phyloP scores from a whole-genome alignment of 1,140 invertebrate genomes.

The Papilio polyxenes region DNA sequence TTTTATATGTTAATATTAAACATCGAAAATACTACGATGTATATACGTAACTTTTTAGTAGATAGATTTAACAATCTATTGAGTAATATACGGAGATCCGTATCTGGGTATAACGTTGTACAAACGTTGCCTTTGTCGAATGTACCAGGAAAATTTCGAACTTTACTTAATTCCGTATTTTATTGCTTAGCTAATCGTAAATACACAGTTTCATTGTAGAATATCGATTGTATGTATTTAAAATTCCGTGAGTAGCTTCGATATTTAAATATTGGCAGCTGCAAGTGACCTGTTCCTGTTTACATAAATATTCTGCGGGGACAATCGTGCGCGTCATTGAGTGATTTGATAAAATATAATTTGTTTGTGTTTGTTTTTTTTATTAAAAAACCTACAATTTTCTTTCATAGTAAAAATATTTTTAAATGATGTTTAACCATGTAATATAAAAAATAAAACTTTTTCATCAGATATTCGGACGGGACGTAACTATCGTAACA shows the following conservation, averaged over 20 bases:
- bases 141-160: background rate
- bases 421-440: too few species aligned
- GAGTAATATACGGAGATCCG: background rate
- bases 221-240: background rate
- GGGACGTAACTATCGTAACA: background rate
- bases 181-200: background rate
- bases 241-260: background rate
- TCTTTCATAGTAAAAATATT: too few species aligned
- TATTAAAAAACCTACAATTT: background rate
- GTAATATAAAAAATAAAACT: too few species aligned
- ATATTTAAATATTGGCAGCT: background rate
- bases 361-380: background rate
- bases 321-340: background rate
- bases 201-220: background rate
- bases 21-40: background rate
- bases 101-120: background rate
- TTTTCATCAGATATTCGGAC: too few species aligned
- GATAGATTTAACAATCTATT: background rate
- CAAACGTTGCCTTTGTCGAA: background rate
- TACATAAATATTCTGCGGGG: background rate
- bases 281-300: constrained; percentile 6
- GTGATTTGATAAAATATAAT: background rate
- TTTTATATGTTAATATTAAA: too few species aligned
- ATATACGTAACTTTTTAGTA: background rate
- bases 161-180: background rate